Evolutionary conservation across 1,140 invertebrate species (phyloP), one percentile per base, ranked within the genome.

Genomic region (Cepaea nemoralis): DNA sequence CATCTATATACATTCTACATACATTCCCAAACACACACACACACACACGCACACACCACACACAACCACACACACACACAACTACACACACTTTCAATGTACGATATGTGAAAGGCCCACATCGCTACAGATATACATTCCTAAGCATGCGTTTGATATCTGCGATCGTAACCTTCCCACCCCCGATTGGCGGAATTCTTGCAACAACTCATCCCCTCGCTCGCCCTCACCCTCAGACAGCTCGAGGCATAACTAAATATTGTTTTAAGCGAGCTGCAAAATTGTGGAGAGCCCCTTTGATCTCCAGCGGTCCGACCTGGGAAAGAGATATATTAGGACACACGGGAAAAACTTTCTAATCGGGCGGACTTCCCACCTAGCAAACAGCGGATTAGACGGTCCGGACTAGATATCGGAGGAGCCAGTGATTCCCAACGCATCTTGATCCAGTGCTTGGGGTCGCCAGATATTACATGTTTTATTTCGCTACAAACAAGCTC

Each of bases 341-440:
- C 33, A 19, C 19, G 39, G 24, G 19, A 39, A 77, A 80, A 83
- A 80, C 82, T 83, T 76, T 75, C 55, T 83, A 83, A 83, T 83
- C 77, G 70, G 77, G 55, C 40, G 50, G 70, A 70, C 67, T 83
- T 80, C 55, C 76, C 70, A 48, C 69, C 35, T 27, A 42, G 33
- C 69, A 83, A 83, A 79, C 77, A 80, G 40, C 5, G 82, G 77
- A 77, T 83, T 83, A 83, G 35, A 59, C 40, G 55, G n/a, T n/a
- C n/a, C n/a, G n/a, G n/a, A n/a, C n/a, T n/a, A n/a, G n/a, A n/a
- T n/a, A n/a, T n/a, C n/a, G n/a, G n/a, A n/a, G n/a, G n/a, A n/a
- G n/a, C n/a, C n/a, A n/a, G n/a, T n/a, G n/a, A n/a, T n/a, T n/a
- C n/a, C n/a, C n/a, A n/a, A n/a, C n/a, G n/a, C n/a, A n/a, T n/a